Conservation (phyloP, 2,113 vertebrate species). For the Paedocypris sp. region DNA sequence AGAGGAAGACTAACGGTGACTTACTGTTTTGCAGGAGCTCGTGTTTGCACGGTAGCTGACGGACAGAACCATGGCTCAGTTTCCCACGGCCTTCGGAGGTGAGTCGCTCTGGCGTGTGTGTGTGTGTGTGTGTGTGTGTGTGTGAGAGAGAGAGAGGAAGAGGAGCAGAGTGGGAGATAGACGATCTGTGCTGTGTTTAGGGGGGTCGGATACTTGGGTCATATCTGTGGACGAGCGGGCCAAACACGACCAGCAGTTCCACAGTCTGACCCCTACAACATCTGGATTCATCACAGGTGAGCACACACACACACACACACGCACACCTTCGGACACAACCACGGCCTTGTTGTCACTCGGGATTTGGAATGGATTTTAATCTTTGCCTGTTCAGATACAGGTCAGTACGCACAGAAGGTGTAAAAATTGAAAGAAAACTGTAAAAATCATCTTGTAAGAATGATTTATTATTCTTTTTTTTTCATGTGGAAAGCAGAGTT, state of each 20-base stretch:
- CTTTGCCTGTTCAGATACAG: no score
- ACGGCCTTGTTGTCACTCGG: no score
- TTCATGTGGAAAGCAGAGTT: no score
- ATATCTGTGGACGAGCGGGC: slow-evolving; percentile 92
- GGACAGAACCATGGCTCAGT: slow-evolving; percentile 93
- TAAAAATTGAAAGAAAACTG: no score
- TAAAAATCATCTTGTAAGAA: no score
- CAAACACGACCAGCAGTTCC: slow-evolving; percentile 97
- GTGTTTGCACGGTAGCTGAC: slow-evolving; percentile 53
- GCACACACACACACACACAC: no score
- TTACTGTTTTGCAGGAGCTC: slow-evolving; percentile 50
- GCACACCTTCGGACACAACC: no score
- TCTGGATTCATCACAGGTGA: slow-evolving; percentile 92
- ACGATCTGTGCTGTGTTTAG: slow-evolving; percentile 43
- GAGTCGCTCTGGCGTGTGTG: slow-evolving; percentile 40
- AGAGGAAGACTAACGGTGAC: not conserved
- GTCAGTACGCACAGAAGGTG: no score
- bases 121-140: slow-evolving; percentile 10
- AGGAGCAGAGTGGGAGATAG: not conserved
- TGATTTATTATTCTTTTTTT: no score
- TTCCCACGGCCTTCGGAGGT: slow-evolving; percentile 91
- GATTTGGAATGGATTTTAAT: no score
- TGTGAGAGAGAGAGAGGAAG: not conserved
- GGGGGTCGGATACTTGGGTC: slow-evolving; percentile 86
- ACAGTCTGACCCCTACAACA: slow-evolving; percentile 79